Evolutionary conservation across 2,113 vertebrate species (phyloP).

Genomic region (Microcebus ravelobensis): DNA sequence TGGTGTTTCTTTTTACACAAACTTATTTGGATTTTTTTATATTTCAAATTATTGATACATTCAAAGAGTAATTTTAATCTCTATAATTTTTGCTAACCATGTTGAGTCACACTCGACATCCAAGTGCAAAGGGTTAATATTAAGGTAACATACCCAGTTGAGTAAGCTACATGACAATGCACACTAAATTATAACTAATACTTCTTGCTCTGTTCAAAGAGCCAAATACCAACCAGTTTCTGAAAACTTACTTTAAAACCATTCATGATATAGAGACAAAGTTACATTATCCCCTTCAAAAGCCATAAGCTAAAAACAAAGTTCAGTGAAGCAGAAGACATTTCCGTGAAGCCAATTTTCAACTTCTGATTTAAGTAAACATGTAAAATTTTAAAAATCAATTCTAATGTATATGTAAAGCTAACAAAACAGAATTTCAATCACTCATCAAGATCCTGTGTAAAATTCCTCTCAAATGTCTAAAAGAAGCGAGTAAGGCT

Average conservation of each 20-base stretch:
- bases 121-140: not conserved
- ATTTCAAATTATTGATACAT: too few species aligned
- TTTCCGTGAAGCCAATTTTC: slow-evolving; percentile 6
- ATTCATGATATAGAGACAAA: not conserved
- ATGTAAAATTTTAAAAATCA: not conserved
- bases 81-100: too few species aligned
- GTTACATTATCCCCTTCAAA: slow-evolving; percentile 21
- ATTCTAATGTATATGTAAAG: not conserved
- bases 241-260: slow-evolving; percentile 24
- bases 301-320: slow-evolving; percentile 20
- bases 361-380: slow-evolving; percentile 22
- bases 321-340: not conserved
- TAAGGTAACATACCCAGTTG: not conserved
- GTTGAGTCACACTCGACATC: too few species aligned
- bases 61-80: too few species aligned
- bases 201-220: slow-evolving; percentile 18
- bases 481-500: not conserved
- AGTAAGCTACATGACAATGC: not conserved
- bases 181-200: not conserved
- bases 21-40: too few species aligned
- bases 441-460: not conserved
- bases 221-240: not conserved
- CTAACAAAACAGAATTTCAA: slow-evolving; percentile 22
- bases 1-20: too few species aligned
- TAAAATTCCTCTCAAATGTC: not conserved